Evolutionary conservation across 2,797 vertebrate species (phyloP).

Genomic region (Galaxias olidus): DNA sequence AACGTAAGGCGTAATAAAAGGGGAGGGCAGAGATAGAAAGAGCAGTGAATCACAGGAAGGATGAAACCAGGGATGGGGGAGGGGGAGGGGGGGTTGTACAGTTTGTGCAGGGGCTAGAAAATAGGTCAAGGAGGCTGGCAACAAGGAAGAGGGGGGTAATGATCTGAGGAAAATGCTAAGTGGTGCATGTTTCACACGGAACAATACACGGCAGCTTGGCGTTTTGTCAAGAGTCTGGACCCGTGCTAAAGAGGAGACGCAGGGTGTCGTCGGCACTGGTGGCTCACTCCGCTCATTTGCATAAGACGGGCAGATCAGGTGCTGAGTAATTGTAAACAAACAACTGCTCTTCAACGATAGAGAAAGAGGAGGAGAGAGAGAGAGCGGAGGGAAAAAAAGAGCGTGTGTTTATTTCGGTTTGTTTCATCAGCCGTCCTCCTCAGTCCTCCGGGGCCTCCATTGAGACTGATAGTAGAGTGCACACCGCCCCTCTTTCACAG

Average conservation of each 20-base stretch:
- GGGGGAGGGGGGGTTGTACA: not conserved
- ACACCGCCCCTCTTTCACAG: conserved; percentile 18
- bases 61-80: conserved; percentile 19
- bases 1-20: conserved; percentile 39
- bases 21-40: conserved; percentile 33
- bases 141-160: not conserved
- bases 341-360: conserved; percentile 43
- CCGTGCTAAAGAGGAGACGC: not conserved
- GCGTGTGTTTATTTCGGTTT: conserved; percentile 51
- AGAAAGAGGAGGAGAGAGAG: conserved; percentile 8
- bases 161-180: not conserved
- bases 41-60: conserved; percentile 16
- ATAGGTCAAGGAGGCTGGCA: conserved; percentile 1
- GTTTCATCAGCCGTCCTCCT: conserved; percentile 52
- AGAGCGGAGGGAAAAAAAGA: conserved; percentile 16
- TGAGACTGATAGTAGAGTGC: conserved; percentile 37
- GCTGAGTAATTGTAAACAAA: conserved; percentile 30
- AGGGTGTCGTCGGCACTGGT: not conserved
- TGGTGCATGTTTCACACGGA: not conserved
- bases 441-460: conserved; percentile 37
- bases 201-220: no score
- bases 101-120: conserved; percentile 7
- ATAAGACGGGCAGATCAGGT: conserved; percentile 33
- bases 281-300: conserved; percentile 5
- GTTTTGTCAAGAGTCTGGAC: not conserved